These are phyloP conservation scores for Equus quagga DNA, from an alignment of 2,113 vertebrate genomes.

Conservation along the genomic window DNA sequence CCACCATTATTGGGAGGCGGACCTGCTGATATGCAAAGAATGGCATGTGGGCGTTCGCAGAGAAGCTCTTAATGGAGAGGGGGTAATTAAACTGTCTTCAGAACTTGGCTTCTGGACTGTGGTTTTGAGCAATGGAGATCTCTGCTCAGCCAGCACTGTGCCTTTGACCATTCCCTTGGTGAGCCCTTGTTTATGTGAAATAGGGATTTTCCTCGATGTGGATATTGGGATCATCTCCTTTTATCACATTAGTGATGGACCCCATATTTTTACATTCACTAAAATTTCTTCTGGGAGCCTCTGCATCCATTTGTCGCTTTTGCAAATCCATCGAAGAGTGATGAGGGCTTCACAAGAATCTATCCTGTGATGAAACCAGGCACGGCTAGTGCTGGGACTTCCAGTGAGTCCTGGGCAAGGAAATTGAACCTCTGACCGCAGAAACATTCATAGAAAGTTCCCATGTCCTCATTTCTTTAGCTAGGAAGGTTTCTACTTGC, in stretches of 20 bases:
- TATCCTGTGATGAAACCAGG: too few species aligned
- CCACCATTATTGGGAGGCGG: too few species aligned
- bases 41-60: background rate
- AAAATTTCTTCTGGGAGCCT: background rate
- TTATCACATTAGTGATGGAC: background rate
- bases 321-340: fast-evolving
- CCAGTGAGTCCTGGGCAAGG: too few species aligned
- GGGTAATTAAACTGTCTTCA: background rate
- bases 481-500: background rate
- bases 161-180: fast-evolving
- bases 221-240: background rate
- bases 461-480: fast-evolving
- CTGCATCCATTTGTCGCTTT: background rate
- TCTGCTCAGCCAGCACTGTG: background rate
- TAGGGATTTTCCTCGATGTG: background rate
- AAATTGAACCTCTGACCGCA: too few species aligned
- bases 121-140: fast-evolving
- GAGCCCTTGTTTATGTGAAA: fast-evolving
- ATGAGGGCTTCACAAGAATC: background rate
- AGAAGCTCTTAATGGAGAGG: fast-evolving
- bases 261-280: background rate
- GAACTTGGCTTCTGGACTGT: background rate
- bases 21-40: background rate
- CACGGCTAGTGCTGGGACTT: too few species aligned
- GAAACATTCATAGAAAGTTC: background rate